A percentile compares a stretch with the other conserved stretches of the same genome.
Evolutionary conservation across 2,888 invertebrate species (phyloP).

Genomic region (Oscheius onirici): DNA sequence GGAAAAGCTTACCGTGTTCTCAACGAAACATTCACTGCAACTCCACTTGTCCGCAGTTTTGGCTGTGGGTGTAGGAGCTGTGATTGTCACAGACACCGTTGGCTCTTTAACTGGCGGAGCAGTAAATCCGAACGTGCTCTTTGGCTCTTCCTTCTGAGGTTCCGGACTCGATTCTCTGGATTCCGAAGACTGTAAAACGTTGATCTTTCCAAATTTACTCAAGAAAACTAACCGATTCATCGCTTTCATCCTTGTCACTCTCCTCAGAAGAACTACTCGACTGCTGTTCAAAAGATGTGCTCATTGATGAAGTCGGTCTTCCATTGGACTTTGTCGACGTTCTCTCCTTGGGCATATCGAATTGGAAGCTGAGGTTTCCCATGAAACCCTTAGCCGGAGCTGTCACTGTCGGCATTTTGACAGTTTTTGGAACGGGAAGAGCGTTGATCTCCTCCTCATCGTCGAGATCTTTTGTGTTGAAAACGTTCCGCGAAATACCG

Average conservation of each 20-base stretch:
- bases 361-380: slow-evolving; percentile 16
- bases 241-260: neutral
- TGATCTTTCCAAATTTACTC: neutral
- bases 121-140: neutral
- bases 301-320: neutral
- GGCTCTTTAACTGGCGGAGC: neutral
- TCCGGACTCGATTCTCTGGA: slow-evolving; percentile 3
- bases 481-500: slow-evolving; percentile 25
- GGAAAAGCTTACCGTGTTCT: slow-evolving; percentile 21
- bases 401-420: neutral
- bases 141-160: neutral
- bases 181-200: neutral
- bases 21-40: slow-evolving; percentile 19
- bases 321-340: neutral
- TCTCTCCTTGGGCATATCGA: slow-evolving; percentile 22
- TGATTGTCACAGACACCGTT: neutral
- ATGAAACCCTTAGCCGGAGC: slow-evolving; percentile 22
- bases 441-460: slow-evolving; percentile 22
- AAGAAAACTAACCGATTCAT: neutral
- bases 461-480: slow-evolving; percentile 31
- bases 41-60: slow-evolving; percentile 2
- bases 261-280: neutral
- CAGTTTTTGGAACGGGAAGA: slow-evolving; percentile 3
- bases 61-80: neutral
- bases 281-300: slow-evolving; percentile 10